These are phyloP conservation scores for Sympetrum striolatum DNA, from an alignment of 2,888 invertebrate genomes.

Conservation along the genomic window DNA sequence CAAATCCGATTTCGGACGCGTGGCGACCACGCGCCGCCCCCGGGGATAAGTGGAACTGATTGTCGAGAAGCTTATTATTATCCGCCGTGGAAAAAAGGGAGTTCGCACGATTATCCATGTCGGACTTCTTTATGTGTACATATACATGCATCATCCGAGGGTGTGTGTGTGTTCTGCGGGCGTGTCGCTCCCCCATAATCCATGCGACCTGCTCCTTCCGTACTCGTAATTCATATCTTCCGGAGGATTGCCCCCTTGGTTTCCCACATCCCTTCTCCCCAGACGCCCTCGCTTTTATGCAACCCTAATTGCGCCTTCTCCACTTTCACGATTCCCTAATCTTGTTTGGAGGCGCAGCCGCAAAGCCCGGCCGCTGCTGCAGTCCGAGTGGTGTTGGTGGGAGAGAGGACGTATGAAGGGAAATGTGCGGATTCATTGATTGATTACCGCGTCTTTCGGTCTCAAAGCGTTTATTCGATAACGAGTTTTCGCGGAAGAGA, in stretches of 20 bases:
- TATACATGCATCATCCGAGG: neutral
- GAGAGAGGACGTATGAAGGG: neutral
- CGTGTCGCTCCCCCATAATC: neutral
- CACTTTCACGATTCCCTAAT: conserved; percentile 26
- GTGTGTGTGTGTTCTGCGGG: neutral
- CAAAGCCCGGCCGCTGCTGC: conserved; percentile 7
- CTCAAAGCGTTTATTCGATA: neutral
- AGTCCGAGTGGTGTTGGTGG: neutral
- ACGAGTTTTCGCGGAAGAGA: neutral
- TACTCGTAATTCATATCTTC: neutral
- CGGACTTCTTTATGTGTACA: neutral
- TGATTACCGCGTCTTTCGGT: neutral
- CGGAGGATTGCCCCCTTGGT: neutral
- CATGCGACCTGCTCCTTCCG: neutral
- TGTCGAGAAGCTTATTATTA: neutral
- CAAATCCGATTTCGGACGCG: conserved; percentile 16
- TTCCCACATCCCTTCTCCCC: neutral
- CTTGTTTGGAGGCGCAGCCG: conserved; percentile 5
- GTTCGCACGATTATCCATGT: neutral
- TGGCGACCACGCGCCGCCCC: conserved; percentile 4
- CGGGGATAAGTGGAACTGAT: neutral
- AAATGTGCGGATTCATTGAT: neutral
- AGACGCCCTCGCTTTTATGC: neutral
- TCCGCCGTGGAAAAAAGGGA: neutral
- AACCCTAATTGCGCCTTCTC: conserved; percentile 25